Evolutionary conservation across 2,888 invertebrate genomes (phyloP).

Genomic region (Chaetogeoica ovagalla): DNA sequence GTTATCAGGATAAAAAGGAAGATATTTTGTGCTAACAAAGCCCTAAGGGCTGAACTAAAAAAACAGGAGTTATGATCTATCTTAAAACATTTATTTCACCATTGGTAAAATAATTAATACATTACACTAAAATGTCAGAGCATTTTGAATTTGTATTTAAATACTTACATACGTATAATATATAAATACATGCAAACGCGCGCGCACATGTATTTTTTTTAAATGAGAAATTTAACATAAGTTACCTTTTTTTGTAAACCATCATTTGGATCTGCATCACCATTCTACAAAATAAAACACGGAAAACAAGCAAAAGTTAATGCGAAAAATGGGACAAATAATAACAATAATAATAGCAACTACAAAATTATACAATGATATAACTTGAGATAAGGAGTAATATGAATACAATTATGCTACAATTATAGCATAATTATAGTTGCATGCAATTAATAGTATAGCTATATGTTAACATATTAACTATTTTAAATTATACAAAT

Average conservation of each 20-base stretch:
- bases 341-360: conserved; percentile 53
- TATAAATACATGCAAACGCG: too few relatives aligned
- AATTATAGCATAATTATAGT: neutral
- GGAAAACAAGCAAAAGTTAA: conserved; percentile 49
- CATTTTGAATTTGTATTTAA: too few relatives aligned
- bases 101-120: too few relatives aligned
- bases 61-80: too few relatives aligned
- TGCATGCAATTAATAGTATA: neutral
- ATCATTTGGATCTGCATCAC: conserved; percentile 30
- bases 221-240: conserved; percentile 51
- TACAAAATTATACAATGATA: conserved; percentile 29
- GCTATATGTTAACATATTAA: neutral
- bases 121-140: too few relatives aligned
- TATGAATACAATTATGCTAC: conserved; percentile 3
- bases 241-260: conserved; percentile 41
- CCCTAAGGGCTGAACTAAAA: too few relatives aligned
- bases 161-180: too few relatives aligned
- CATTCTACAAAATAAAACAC: conserved; percentile 49
- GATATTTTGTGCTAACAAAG: too few relatives aligned
- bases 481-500: conserved; percentile 1
- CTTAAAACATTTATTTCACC: too few relatives aligned
- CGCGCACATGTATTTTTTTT: too few relatives aligned
- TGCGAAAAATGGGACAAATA: conserved; percentile 55
- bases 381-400: neutral
- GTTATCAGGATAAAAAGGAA: too few relatives aligned